Conservation (phyloP, 2,888 invertebrate genomes). For the Agriopis aurantiaria region DNA sequence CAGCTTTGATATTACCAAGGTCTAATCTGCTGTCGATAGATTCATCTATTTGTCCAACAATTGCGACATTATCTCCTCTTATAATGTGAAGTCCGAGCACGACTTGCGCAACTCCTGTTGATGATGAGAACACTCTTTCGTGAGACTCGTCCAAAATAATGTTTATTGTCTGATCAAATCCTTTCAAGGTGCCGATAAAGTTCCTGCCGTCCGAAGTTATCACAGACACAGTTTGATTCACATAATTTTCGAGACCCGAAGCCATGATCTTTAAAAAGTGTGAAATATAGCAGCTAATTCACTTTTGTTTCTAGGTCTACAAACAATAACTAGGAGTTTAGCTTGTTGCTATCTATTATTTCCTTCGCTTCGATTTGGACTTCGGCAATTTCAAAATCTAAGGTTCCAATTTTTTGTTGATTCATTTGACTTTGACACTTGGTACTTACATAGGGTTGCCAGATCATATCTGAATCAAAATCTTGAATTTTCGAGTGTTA, state of each 20-base stretch:
- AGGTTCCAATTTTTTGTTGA: too few species aligned
- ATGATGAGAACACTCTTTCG: conserved; percentile 98
- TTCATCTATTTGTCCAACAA: conserved; percentile 94
- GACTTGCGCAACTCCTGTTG: conserved; percentile 94
- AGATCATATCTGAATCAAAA: too few species aligned
- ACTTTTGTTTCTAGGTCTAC: background rate
- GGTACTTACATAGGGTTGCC: too few species aligned
- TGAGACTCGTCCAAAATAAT: conserved; percentile 99
- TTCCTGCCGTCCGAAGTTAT: conserved; percentile 98
- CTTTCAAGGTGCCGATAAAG: conserved; percentile 98
- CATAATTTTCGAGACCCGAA: conserved; percentile 94
- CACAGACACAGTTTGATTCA: conserved; percentile 97
- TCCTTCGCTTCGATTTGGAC: too few species aligned
- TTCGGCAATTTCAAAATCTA: too few species aligned
- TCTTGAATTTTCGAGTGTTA: too few species aligned
- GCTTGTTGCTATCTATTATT: too few species aligned
- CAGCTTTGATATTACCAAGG: conserved; percentile 92
- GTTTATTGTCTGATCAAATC: conserved; percentile 99
- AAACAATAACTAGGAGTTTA: too few species aligned
- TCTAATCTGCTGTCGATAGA: conserved; percentile 93
- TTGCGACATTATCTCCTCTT: conserved; percentile 98
- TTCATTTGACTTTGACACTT: too few species aligned
- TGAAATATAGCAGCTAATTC: background rate
- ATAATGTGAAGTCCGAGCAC: conserved; percentile 99
- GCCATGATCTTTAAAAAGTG: conserved; percentile 86